These are phyloP conservation scores for Globodera ellingtonae DNA, from an alignment of 1,140 invertebrate genomes.

Conservation along the genomic window DNA sequence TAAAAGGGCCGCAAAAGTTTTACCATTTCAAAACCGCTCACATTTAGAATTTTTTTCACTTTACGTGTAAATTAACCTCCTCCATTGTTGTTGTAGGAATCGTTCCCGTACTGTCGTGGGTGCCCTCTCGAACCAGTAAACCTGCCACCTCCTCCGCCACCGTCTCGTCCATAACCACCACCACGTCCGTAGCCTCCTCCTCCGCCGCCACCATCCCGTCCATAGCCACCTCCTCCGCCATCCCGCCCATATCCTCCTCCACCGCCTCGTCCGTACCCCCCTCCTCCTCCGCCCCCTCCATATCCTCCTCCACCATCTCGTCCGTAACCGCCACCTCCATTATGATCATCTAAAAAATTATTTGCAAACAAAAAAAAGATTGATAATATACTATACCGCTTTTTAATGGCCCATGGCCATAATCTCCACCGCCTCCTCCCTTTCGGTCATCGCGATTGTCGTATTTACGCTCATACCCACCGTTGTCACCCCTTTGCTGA, in stretches of 20 bases:
- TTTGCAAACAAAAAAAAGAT: too few relatives aligned
- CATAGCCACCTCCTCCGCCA: background rate
- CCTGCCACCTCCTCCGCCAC: too few relatives aligned
- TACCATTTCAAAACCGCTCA: too few relatives aligned
- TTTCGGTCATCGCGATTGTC: background rate
- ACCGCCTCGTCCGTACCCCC: too few relatives aligned
- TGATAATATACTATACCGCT: background rate
- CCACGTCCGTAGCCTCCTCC: background rate
- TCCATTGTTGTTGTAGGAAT: too few relatives aligned
- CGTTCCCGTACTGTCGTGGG: background rate
- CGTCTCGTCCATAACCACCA: background rate
- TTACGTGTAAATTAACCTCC: too few relatives aligned
- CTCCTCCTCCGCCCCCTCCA: background rate
- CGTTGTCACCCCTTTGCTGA: background rate
- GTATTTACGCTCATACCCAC: background rate
- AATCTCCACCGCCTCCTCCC: background rate
- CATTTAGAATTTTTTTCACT: too few relatives aligned
- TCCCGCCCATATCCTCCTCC: background rate
- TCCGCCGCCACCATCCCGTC: background rate
- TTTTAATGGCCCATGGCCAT: background rate
- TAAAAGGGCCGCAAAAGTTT: too few relatives aligned
- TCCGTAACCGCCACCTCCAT: background rate
- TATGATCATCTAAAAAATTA: background rate
- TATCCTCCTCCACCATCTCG: background rate
- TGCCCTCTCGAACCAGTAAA: background rate